Evolutionary conservation across 2,797 vertebrate species (phyloP).

Genomic region (Gymnothorax reevesii): DNA sequence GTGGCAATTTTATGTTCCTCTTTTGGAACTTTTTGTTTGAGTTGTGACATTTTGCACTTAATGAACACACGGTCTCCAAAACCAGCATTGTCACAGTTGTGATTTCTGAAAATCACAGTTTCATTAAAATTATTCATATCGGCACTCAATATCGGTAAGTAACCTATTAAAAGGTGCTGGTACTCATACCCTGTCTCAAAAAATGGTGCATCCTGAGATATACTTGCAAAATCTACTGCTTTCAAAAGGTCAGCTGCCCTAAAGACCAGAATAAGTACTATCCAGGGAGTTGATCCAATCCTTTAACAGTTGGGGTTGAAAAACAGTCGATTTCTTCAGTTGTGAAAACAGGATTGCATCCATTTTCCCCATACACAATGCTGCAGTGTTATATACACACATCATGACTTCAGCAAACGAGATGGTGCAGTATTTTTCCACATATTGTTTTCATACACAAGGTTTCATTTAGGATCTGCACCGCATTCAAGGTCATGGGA

Average conservation of each 20-base stretch:
- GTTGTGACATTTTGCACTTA: too few relatives aligned
- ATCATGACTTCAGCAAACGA: background rate
- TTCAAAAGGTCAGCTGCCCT: background rate
- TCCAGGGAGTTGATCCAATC: background rate
- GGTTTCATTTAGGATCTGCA: background rate
- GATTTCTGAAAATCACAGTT: too few relatives aligned
- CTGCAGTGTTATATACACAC: background rate
- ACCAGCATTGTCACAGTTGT: too few relatives aligned
- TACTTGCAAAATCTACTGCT: background rate
- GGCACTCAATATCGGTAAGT: too few relatives aligned
- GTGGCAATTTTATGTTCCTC: too few relatives aligned
- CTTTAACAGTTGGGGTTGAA: background rate
- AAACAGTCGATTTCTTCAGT: background rate
- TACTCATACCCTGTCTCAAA: too few relatives aligned
- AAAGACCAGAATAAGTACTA: background rate
- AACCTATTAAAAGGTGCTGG: too few relatives aligned
- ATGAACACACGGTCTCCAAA: too few relatives aligned
- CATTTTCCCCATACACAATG: background rate
- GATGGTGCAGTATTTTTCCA: background rate
- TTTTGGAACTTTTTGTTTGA: too few relatives aligned
- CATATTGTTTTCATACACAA: constrained; percentile 14
- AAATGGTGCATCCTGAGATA: too few relatives aligned
- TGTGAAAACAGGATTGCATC: background rate
- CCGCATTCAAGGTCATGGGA: constrained; percentile 53
- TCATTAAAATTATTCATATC: too few relatives aligned